Percentiles rank a stretch among this genome's conserved stretches.
phyloP scores from a whole-genome alignment of 2,888 invertebrate species.

The Rhagonycha lutea region DNA sequence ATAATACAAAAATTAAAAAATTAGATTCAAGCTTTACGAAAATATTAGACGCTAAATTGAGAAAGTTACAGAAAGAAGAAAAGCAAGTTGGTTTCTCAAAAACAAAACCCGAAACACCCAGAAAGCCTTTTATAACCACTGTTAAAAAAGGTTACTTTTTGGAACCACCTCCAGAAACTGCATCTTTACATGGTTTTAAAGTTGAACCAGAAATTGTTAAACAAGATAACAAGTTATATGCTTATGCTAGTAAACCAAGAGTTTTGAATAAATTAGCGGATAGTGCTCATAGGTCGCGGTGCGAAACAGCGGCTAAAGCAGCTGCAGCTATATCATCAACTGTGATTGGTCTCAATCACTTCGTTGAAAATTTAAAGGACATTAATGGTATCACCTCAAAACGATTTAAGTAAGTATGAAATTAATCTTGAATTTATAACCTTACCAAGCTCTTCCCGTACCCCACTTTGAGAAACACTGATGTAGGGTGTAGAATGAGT shows the following conservation, averaged over 20 bases:
- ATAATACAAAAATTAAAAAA: conserved; percentile 45
- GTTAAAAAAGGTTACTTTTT: conserved; percentile 80
- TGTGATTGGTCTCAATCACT: conserved; percentile 39
- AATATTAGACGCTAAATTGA: conserved; percentile 72
- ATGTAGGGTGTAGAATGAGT: too few relatives aligned
- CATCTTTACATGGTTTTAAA: conserved; percentile 64
- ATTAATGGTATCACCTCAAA: conserved; percentile 36
- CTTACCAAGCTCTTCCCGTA: too few relatives aligned
- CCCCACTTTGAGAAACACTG: too few relatives aligned
- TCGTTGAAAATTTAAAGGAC: conserved; percentile 31
- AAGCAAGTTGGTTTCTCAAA: conserved; percentile 38
- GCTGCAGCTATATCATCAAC: conserved; percentile 46
- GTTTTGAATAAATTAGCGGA: conserved; percentile 52
- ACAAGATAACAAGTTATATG: conserved; percentile 60
- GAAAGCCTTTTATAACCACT: conserved; percentile 75
- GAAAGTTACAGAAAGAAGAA: conserved; percentile 68
- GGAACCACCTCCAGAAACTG: conserved; percentile 75
- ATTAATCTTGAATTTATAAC: not conserved
- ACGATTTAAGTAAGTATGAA: conserved; percentile 34
- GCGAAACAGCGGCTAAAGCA: conserved; percentile 51
- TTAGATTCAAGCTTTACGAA: conserved; percentile 66
- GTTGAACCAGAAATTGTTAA: conserved; percentile 30
- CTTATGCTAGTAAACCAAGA: conserved; percentile 68
- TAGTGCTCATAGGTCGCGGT: conserved; percentile 47
- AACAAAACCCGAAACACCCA: conserved; percentile 36